Evolutionary conservation across 2,113 vertebrate genomes (phyloP).

Genomic region (Garra rufa): DNA sequence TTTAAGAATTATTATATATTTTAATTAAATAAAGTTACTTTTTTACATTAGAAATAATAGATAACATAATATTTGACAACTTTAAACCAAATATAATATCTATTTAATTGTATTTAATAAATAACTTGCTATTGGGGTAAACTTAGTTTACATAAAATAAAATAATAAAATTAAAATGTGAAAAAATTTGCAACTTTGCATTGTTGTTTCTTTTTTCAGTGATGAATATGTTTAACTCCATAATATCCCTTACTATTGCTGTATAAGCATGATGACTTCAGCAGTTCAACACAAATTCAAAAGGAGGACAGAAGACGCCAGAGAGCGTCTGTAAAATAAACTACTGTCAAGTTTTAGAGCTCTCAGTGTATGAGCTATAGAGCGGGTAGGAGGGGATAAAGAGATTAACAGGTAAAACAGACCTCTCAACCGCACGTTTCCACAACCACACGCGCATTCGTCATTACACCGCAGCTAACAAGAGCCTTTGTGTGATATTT

Average conservation of each 20-base stretch:
- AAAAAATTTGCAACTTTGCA: neutral
- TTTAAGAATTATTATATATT: too few species aligned
- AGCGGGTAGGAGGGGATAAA: conserved; percentile 41
- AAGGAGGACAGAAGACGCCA: conserved; percentile 32
- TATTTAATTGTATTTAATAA: neutral
- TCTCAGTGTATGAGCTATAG: conserved; percentile 28
- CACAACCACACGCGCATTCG: conserved; percentile 59
- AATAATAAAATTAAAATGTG: neutral
- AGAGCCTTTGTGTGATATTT: conserved; percentile 50
- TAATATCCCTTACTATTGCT: neutral
- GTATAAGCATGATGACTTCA: conserved; percentile 17
- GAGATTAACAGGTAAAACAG: conserved; percentile 53
- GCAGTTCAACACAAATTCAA: conserved; percentile 25
- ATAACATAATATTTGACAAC: neutral
- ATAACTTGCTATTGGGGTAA: too few species aligned
- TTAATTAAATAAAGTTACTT: too few species aligned
- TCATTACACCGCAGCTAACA: conserved; percentile 59
- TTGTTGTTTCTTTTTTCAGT: neutral
- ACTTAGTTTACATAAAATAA: neutral
- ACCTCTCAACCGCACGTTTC: conserved; percentile 50
- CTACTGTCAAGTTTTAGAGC: conserved; percentile 49
- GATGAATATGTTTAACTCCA: neutral
- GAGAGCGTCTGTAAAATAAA: conserved; percentile 53
- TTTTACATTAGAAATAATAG: neutral
- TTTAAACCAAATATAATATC: too few species aligned